Evolutionary conservation across 2,797 vertebrate genomes (phyloP), one percentile per base, ranked within the genome.

Genomic region (Myotis planiceps): DNA sequence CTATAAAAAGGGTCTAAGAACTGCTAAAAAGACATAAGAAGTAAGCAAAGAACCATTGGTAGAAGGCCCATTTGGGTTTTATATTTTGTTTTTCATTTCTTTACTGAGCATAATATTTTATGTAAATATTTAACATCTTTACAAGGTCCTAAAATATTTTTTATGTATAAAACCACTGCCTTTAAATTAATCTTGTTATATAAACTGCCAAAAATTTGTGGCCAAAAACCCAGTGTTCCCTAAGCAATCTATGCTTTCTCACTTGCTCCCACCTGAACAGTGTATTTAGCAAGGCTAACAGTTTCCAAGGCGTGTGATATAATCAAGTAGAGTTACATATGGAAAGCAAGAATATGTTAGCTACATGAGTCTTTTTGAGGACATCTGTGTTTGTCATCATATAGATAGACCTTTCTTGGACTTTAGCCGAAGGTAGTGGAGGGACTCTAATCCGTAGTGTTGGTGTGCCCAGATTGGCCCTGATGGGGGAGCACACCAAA

Each of bases 71-170:
- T 21, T 66, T 93, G 23, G 23, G 25, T 90, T 95, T 94, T 89
- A 58, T 60, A 83, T 78, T 92, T 94, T 85, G 29, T 25, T 88
- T 45, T 92, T 97, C 53, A 87, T 96, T 96, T n/a, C 69, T 89
- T 96, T 76, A 34, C 32, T 68, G 65, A 92, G 39, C 63, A 76
- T 88, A 90, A 74, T 81, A 76, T 94, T 94, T 85, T 88, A 79
- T 84, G 58, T 93, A 93, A 96, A 71, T 88, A 94, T 92, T 94
- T 94, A 93, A 72, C 72, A 89, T 94, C 89, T 78, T 97, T 79
- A 81, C n/a, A 85, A 88, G 74, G 18, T 95, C 74, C 94, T 88
- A 85, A 96, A 83, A 95, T 95, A 25, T 79, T 89, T 95, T 97
- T 75, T 53, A 85, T 68, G 79, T 96, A 82, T 85, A 92, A 95